These are phyloP conservation scores for Acrobasis suavella DNA, from an alignment of 2,888 invertebrate genomes.

Conservation along the genomic window DNA sequence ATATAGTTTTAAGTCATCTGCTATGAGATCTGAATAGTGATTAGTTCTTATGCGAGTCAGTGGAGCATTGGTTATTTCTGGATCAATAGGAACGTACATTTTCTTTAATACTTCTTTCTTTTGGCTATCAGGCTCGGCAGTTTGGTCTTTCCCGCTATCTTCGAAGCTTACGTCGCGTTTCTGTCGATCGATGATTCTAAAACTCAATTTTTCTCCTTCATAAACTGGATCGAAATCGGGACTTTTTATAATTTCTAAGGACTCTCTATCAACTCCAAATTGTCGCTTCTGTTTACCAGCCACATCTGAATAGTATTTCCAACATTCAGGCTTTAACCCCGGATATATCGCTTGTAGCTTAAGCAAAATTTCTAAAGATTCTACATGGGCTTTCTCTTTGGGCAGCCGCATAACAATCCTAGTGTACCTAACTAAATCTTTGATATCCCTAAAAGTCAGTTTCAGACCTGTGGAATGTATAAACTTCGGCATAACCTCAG, in stretches of 20 bases:
- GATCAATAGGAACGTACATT: constrained; percentile 59
- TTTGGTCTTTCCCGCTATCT: constrained; percentile 42
- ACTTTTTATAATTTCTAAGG: constrained; percentile 63
- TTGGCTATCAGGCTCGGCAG: constrained; percentile 38
- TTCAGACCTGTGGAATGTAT: constrained; percentile 66
- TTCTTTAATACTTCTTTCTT: constrained; percentile 51
- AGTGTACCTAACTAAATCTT: constrained; percentile 63
- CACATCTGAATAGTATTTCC: constrained; percentile 73
- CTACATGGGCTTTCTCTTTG: constrained; percentile 61
- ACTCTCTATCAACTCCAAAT: constrained; percentile 71
- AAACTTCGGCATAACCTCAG: constrained; percentile 64
- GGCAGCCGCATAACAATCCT: constrained; percentile 66
- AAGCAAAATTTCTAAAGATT: constrained; percentile 58
- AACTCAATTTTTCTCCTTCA: constrained; percentile 56
- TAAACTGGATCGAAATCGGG: constrained; percentile 60
- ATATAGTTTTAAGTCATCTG: constrained; percentile 69
- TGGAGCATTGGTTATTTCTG: constrained; percentile 54
- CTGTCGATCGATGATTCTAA: constrained; percentile 68
- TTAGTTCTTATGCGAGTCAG: constrained; percentile 61
- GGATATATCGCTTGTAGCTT: constrained; percentile 58
- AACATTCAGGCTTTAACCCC: constrained; percentile 63
- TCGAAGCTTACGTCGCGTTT: constrained; percentile 62
- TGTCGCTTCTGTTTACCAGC: constrained; percentile 73
- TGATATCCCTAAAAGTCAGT: constrained; percentile 62
- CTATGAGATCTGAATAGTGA: constrained; percentile 66